phyloP scores from a whole-genome alignment of 2,888 invertebrate species.

The Gortyna flavago region DNA sequence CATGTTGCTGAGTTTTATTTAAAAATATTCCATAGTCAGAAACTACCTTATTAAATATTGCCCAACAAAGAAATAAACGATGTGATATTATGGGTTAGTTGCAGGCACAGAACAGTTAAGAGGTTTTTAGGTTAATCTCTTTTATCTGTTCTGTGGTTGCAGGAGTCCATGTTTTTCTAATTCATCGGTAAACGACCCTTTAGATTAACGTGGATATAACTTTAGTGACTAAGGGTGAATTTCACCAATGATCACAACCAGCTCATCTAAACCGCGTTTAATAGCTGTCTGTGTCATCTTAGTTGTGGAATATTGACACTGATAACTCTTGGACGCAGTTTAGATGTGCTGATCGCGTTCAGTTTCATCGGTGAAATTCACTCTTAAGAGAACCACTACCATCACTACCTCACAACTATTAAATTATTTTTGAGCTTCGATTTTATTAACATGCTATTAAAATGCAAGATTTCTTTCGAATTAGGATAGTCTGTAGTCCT shows the following conservation, averaged over 20 bases:
- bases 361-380: neutral
- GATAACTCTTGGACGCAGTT: neutral
- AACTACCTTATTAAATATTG: neutral
- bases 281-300: neutral
- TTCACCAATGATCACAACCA: neutral
- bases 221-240: neutral
- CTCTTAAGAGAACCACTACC: neutral
- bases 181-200: no score
- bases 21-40: neutral
- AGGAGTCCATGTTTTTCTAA: neutral
- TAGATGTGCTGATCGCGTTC: neutral
- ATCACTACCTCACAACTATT: no score
- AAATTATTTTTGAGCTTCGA: neutral
- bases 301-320: neutral
- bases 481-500: neutral
- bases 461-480: neutral
- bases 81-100: neutral
- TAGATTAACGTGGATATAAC: neutral
- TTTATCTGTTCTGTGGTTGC: no score
- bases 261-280: neutral
- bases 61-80: neutral
- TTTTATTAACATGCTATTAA: neutral
- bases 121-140: no score
- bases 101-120: neutral
- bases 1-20: slow-evolving; percentile 31